Evolutionary conservation across 2,113 vertebrate species (phyloP).

Genomic region (Forbesichthys agassizii): DNA sequence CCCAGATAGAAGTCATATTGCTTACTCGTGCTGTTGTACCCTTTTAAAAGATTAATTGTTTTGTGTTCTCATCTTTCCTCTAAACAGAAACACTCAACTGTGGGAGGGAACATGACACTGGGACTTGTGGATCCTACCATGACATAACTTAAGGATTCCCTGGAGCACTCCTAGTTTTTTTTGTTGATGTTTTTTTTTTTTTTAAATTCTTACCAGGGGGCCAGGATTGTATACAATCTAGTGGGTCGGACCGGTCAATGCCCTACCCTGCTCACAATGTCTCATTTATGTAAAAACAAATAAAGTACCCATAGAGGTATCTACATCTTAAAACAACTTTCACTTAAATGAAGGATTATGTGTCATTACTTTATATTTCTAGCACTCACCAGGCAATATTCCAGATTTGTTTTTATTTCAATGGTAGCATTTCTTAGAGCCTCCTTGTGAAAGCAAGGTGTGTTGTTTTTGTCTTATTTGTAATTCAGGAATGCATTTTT

Average conservation of each 20-base stretch:
- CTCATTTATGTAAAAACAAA: constrained; percentile 45
- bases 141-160: constrained; percentile 58
- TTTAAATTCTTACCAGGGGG: constrained; percentile 13
- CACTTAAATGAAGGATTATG: constrained; percentile 41
- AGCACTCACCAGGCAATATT: constrained; percentile 41
- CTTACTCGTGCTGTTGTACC: not conserved
- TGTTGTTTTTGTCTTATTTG: constrained; percentile 39
- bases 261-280: constrained; percentile 30
- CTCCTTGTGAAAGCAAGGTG: constrained; percentile 51
- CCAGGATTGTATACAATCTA: constrained; percentile 30
- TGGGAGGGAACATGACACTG: constrained; percentile 62
- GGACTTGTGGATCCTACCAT: constrained; percentile 46
- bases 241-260: constrained; percentile 23
- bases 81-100: constrained; percentile 56
- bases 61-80: not conserved
- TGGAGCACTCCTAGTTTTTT: constrained; percentile 53
- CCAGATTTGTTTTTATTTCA: constrained; percentile 1
- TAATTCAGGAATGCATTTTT: constrained; percentile 21
- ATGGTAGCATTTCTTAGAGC: constrained; percentile 40
- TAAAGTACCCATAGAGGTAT: constrained; percentile 52
- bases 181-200: constrained; percentile 41
- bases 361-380: constrained; percentile 41
- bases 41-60: not conserved
- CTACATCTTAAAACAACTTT: constrained; percentile 48
- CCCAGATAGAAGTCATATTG: not conserved